Base-by-base conservation (phyloP, 1,140 invertebrate species). In the Trichonephila clavata region DNA sequence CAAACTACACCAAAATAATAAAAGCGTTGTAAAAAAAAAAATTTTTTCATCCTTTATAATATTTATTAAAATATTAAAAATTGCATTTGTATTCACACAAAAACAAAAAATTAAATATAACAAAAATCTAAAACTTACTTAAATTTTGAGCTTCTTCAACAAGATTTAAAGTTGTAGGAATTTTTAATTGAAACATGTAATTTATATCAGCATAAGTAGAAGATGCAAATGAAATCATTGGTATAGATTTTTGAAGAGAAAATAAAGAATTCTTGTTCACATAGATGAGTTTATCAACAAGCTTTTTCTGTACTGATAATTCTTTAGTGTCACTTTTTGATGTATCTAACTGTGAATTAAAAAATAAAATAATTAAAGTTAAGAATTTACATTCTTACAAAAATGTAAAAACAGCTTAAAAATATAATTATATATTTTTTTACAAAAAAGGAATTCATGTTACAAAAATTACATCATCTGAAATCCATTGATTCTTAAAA, bases 221-320 rank as follows among this genome's bases (percentile, higher is more conserved):
- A 3, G 14, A 16, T 24, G 63, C 65, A 20, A 14, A 43, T 32
- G 39, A 20, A 77, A 89, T 68, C 6, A 89, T 39, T 16, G 87
- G 87, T 7, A 89, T 89, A n/a, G 65, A 71, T 50, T 77, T 71
- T 89, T 89, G 87, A 50, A 89, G 43, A 21, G 21, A 43, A 65
- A 89, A 89, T n/a, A 89, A 57, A 8, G 87, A 77, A 77, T 71
- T 8, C n/a, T 68, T 59, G 8, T 63, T 39, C 24, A 39, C 4
- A 16, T 24, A 14, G 32, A 18, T 3, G 3, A 20, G 6, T 77
- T 77, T 32, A 39, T 39, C 71, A 7, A 39, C 16, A 21, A 18
- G 61, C 50, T 63, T 63, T 16, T 20, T 63, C 71, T 77, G 27
- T 13, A 68, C 1, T 24, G 21, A 14, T 24, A 14, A 68, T 24